phyloP scores from a whole-genome alignment of 92 coral and sea anemone genomes.

The Porites lobata region DNA sequence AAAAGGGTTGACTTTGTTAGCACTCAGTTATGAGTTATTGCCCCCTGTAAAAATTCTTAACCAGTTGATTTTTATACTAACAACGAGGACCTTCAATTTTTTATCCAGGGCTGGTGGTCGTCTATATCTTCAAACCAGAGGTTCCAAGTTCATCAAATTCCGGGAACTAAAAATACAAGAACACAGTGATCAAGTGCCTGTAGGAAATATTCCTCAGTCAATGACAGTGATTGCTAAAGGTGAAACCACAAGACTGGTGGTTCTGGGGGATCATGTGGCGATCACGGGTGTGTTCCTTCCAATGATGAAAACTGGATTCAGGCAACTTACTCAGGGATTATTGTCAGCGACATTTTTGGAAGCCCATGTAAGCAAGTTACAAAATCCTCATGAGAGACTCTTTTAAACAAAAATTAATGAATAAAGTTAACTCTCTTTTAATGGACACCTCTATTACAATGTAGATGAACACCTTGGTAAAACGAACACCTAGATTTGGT shows the following conservation, averaged over 20 bases:
- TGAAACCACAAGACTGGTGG: constrained; percentile 90
- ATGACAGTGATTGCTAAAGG: constrained; percentile 98
- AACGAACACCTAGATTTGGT: too few species aligned
- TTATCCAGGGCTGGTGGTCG: constrained; percentile 92
- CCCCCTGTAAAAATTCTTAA: background rate
- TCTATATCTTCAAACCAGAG: constrained; percentile 96
- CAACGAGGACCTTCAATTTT: background rate
- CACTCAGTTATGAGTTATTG: too few species aligned
- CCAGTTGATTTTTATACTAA: background rate
- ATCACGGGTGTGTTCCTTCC: constrained; percentile 95
- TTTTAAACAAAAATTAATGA: too few species aligned
- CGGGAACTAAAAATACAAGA: constrained; percentile 97
- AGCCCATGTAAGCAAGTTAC: constrained; percentile 82
- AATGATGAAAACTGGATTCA: constrained; percentile 97
- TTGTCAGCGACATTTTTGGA: constrained; percentile 96
- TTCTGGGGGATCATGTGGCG: constrained; percentile 94
- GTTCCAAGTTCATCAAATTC: constrained; percentile 94
- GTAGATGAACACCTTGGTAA: too few species aligned
- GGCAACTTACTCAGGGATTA: constrained; percentile 91
- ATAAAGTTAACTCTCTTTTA: too few species aligned
- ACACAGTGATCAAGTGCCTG: constrained; percentile 99
- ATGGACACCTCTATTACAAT: too few species aligned
- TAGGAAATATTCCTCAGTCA: constrained; percentile 94
- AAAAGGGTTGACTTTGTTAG: too few species aligned
- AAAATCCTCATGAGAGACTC: too few species aligned